These are phyloP conservation scores for Oncorhynchus nerka DNA, from an alignment of 2,113 vertebrate species.

Conservation along the genomic window DNA sequence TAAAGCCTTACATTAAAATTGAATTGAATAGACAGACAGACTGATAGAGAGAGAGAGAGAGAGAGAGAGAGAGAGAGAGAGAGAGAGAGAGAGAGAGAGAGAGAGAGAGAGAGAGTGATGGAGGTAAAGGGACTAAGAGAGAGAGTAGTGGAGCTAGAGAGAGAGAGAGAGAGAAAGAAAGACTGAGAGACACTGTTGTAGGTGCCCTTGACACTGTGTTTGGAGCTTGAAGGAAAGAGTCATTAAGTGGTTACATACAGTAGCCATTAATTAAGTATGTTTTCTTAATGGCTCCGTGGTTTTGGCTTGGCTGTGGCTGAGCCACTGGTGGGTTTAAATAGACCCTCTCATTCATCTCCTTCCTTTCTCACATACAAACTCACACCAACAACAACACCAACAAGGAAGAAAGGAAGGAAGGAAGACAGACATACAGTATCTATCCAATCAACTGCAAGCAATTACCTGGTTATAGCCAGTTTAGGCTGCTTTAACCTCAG, in stretches of 20 bases:
- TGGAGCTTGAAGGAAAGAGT: conserved; percentile 12
- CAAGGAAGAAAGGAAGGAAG: too few species aligned
- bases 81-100: not conserved
- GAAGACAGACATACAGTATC: too few species aligned
- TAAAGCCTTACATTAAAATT: too few species aligned
- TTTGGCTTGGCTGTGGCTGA: too few species aligned
- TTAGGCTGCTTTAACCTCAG: too few species aligned
- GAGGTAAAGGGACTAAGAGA: not conserved
- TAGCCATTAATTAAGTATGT: not conserved
- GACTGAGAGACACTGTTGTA: not conserved
- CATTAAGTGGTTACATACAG: conserved; percentile 13
- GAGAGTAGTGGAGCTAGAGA: not conserved
- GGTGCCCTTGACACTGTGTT: conserved; percentile 6
- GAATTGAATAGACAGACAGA: not conserved
- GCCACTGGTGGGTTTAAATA: too few species aligned
- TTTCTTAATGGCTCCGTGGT: too few species aligned
- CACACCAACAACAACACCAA: not conserved
- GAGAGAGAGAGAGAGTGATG: not conserved
- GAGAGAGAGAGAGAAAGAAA: not conserved
- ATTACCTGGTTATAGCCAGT: too few species aligned
- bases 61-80: not conserved
- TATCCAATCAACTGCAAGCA: too few species aligned
- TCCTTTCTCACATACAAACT: not conserved
- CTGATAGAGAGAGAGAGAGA: not conserved
- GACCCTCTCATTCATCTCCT: not conserved